phyloP scores from a whole-genome alignment of 2,888 invertebrate species.

The Agrotis segetum region DNA sequence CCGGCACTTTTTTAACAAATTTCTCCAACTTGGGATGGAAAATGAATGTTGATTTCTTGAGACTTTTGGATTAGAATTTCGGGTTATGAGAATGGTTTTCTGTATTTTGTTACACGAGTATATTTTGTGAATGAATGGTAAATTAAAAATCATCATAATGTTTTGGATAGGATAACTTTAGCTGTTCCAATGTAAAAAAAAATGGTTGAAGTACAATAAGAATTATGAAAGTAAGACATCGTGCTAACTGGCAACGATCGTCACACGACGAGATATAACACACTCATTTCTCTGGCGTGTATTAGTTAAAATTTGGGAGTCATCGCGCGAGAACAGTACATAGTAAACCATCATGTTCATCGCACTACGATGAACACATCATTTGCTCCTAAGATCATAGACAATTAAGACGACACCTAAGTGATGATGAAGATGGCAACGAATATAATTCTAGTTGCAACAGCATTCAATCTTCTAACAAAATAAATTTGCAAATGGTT shows the following conservation, averaged over 20 bases:
- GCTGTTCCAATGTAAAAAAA: not conserved
- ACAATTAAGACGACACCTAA: too few species aligned
- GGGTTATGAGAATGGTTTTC: slow-evolving; percentile 56
- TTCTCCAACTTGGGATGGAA: slow-evolving; percentile 66
- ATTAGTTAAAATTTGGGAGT: too few species aligned
- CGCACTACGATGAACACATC: too few species aligned
- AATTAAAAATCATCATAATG: slow-evolving; percentile 8
- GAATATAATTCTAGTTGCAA: not conserved
- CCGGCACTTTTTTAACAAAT: slow-evolving; percentile 77
- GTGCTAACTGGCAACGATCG: too few species aligned
- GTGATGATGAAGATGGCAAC: not conserved
- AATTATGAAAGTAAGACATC: too few species aligned
- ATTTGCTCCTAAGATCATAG: too few species aligned
- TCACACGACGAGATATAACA: too few species aligned
- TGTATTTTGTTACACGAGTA: slow-evolving; percentile 27
- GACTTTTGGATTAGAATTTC: slow-evolving; percentile 60
- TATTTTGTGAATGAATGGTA: slow-evolving; percentile 17
- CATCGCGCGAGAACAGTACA: too few species aligned
- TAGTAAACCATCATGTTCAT: too few species aligned
- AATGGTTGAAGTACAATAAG: too few species aligned
- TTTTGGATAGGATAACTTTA: not conserved
- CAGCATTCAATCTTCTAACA: not conserved
- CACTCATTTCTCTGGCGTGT: too few species aligned
- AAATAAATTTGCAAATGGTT: not conserved
- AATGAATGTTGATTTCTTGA: slow-evolving; percentile 70